Evolutionary conservation across 2,888 invertebrate genomes (phyloP), one percentile per base, ranked within the genome.

Genomic region (Tanytarsus gracilentus): DNA sequence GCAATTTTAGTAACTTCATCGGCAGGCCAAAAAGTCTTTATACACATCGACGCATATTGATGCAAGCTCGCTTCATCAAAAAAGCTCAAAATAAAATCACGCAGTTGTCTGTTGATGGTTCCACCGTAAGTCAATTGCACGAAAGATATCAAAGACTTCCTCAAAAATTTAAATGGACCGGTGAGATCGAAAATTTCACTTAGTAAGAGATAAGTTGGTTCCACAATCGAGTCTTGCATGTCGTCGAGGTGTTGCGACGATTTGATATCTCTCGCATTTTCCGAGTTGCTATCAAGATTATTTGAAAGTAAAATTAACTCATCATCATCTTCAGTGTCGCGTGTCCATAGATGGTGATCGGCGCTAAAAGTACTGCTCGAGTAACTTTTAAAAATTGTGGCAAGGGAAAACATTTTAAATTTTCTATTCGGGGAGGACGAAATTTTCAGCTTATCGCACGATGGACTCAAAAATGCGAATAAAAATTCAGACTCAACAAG

Each of bases 101-200:
- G 80, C 58, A 93, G 85, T 79, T 93, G 92, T 81, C 86, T 83
- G 70, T 92, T 94, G 49, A 94, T 94, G 61, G 91, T 93, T 63
- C 91, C 79, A n/a, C 92, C 92, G 69, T 91, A 93, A 0, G 90
- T 88, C 62, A 91, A 85, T 75, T 93, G 93, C 23, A 94, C 92
- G 73, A 94, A 93, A 2, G 87, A 86, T 65, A 94, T 92, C 18
- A 94, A 78, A 21, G 90, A 91, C 70, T 87, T 86, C 64, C 94
- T 75, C 26, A 94, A 77, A 84, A 90, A 91, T 58, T 88, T 85
- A 70, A 92, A 91, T 26, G 91, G 86, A 0, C 93, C 93, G 56
- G 88, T 79, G 78, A 92, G 84, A 70, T 94, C 93, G 70, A 93
- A 94, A 65, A 94, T 83, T 76, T 94, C 94, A 63, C 88, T 88